Evolutionary conservation across 30 jellyfish, hydroid and myxozoan genomes (phyloP).

Genomic region (Phacellophora camtschatica): DNA sequence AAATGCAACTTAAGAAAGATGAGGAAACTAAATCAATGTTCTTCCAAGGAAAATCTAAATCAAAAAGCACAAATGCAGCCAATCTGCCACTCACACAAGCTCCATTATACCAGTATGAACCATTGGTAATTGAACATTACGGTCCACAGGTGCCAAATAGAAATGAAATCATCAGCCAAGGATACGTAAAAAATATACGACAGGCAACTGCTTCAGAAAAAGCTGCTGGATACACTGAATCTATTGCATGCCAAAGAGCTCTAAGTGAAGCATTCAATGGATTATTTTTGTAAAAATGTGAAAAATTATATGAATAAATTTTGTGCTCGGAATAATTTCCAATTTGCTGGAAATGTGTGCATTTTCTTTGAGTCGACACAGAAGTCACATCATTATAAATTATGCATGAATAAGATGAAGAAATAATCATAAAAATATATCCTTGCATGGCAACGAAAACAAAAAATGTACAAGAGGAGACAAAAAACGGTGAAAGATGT

Average conservation of each 20-base stretch:
- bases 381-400: no score
- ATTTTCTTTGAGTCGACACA: no score
- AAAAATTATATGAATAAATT: no score
- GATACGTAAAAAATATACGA: constrained; percentile 79
- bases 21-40: constrained; percentile 89
- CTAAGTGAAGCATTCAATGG: constrained; percentile 93
- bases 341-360: no score
- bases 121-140: constrained; percentile 12
- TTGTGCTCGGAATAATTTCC: no score
- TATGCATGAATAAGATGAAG: no score
- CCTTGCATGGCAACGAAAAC: no score
- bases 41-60: constrained; percentile 77
- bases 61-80: constrained; percentile 9
- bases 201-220: constrained; percentile 78
- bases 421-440: no score
- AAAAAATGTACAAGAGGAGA: no score
- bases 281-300: constrained; percentile 43
- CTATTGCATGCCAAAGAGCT: constrained; percentile 94
- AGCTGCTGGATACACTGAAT: constrained; percentile 98
- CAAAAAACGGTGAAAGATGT: no score
- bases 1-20: constrained; percentile 57
- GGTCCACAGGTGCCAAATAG: constrained; percentile 86
- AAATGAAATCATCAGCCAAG: constrained; percentile 26
- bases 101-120: constrained; percentile 71
- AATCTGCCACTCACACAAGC: constrained; percentile 56